Conservation (phyloP, 2,113 vertebrate species). For the Uropsilus gracilis region DNA sequence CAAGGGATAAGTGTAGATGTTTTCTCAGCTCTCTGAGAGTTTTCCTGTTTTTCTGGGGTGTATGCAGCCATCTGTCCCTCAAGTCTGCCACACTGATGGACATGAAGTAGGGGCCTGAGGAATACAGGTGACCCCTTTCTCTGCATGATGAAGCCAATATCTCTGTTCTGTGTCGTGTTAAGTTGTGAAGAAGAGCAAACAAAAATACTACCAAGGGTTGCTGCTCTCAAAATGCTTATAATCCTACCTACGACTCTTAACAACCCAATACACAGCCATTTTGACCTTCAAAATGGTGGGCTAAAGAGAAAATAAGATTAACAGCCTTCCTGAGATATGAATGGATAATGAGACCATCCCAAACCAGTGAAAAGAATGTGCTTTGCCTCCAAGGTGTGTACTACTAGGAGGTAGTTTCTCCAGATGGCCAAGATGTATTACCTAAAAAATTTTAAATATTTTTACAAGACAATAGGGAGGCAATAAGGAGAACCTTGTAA, state of each 20-base stretch:
- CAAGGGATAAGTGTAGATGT: too few species aligned
- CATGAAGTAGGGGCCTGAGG: rapidly evolving
- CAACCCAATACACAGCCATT: neutral
- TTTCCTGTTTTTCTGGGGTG: neutral
- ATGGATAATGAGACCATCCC: neutral
- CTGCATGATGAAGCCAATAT: neutral
- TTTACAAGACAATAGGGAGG: neutral
- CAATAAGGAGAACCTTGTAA: neutral
- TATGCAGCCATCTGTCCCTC: conserved; percentile 23
- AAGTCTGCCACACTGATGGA: conserved; percentile 42
- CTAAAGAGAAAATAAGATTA: neutral
- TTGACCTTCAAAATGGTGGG: neutral
- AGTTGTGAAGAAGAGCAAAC: neutral
- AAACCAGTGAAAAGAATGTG: neutral
- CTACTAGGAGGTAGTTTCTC: neutral
- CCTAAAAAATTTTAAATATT: neutral
- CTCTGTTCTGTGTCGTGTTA: neutral
- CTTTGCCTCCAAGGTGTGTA: neutral
- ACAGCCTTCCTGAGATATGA: too few species aligned
- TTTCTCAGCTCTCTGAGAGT: neutral
- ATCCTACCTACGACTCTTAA: neutral
- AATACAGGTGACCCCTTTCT: neutral
- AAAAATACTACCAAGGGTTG: neutral
- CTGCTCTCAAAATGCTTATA: neutral
- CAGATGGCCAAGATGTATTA: neutral